These are phyloP conservation scores for Diadromus collaris DNA, from an alignment of 2,888 invertebrate genomes.

Conservation along the genomic window DNA sequence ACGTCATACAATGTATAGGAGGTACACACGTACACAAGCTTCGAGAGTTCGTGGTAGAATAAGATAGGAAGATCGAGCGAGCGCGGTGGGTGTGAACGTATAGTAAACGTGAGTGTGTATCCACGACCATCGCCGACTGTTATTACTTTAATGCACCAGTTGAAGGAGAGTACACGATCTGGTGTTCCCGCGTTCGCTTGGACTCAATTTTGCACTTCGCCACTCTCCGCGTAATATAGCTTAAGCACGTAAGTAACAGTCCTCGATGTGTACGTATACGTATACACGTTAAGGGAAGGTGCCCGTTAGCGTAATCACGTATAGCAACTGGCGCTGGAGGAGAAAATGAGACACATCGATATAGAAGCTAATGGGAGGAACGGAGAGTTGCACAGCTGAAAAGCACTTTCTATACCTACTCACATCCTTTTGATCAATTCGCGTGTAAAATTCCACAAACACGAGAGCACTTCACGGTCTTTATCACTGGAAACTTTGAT, in stretches of 20 bases:
- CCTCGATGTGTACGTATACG: conserved; percentile 31
- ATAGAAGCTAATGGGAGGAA: not conserved
- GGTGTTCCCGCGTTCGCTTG: conserved; percentile 41
- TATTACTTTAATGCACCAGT: conserved; percentile 63
- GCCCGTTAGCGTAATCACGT: conserved; percentile 31
- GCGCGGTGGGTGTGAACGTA: not conserved
- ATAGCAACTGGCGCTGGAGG: not conserved
- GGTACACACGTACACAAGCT: conserved; percentile 26
- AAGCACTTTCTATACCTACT: conserved; percentile 4
- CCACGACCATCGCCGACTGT: conserved; percentile 43
- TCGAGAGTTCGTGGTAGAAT: conserved; percentile 3
- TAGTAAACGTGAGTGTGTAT: conserved; percentile 1
- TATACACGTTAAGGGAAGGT: conserved; percentile 11
- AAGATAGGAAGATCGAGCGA: conserved; percentile 12
- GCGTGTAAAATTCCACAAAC: conserved; percentile 15
- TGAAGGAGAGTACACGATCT: conserved; percentile 41
- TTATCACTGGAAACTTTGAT: conserved; percentile 31
- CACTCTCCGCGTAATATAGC: conserved; percentile 60
- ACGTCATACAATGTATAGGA: not conserved
- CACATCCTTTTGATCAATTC: conserved; percentile 22
- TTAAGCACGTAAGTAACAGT: conserved; percentile 59
- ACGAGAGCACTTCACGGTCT: conserved; percentile 12
- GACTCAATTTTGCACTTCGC: conserved; percentile 63
- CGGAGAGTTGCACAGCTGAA: not conserved
- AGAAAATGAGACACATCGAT: not conserved